Percentiles rank a stretch among this genome's conserved stretches.
Conservation (phyloP, 2,888 invertebrate genomes). For the Lithosia quadra region DNA sequence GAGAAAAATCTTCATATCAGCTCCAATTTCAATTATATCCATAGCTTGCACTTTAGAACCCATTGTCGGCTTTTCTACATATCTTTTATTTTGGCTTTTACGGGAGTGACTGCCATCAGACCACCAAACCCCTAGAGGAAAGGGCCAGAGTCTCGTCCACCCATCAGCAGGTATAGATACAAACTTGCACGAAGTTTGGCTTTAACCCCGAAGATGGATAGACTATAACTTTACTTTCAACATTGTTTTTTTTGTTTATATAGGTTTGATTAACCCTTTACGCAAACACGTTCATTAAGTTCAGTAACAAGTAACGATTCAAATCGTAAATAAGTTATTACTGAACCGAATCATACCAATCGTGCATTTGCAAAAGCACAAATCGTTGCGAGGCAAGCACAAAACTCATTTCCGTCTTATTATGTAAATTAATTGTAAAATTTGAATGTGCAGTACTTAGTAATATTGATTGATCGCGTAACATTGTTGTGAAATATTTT, state of each 20-base stretch:
- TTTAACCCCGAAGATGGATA: background rate
- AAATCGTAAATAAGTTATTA: constrained; percentile 5
- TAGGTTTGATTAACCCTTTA: no score
- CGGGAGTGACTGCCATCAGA: background rate
- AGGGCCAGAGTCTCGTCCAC: no score
- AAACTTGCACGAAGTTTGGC: background rate
- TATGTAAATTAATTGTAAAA: constrained; percentile 14
- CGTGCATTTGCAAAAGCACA: background rate
- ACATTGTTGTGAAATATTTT: background rate
- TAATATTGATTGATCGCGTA: background rate
- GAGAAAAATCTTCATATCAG: no score
- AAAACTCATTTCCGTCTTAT: constrained; percentile 12
- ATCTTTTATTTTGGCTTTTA: background rate
- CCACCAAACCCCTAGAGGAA: no score
- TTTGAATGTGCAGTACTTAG: background rate
- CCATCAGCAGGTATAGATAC: no score
- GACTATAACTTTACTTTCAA: background rate
- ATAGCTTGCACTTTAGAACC: no score
- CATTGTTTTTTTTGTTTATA: no score
- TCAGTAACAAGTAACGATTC: background rate
- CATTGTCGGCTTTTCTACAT: no score
- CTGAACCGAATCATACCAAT: constrained; percentile 2
- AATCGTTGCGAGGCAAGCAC: background rate
- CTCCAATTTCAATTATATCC: no score
- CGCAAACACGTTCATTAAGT: background rate